Evolutionary conservation across 2,797 vertebrate genomes (phyloP).

Genomic region (Argya squamiceps): DNA sequence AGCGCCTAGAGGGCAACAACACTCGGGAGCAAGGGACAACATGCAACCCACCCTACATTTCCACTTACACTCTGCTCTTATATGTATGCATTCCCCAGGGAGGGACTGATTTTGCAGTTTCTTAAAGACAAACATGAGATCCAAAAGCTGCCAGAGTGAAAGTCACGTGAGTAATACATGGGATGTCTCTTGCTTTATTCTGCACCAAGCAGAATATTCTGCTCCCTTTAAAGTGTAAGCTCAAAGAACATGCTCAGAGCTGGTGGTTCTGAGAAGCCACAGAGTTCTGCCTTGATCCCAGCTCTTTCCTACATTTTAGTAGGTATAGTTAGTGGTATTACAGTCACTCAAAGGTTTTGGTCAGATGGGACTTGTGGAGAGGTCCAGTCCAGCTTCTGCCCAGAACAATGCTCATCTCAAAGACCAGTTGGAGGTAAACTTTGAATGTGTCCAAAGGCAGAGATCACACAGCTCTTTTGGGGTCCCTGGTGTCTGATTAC

Average conservation of each 20-base stretch:
- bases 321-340: background rate
- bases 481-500: background rate
- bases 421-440: background rate
- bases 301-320: background rate
- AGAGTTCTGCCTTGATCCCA: background rate
- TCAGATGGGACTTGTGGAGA: background rate
- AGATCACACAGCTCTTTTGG: background rate
- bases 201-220: background rate
- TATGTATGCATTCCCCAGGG: background rate
- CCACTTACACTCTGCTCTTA: background rate
- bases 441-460: background rate
- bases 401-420: background rate
- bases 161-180: background rate
- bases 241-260: background rate
- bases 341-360: background rate
- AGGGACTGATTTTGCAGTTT: background rate
- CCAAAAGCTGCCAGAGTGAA: background rate
- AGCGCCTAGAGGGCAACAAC: background rate
- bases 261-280: background rate
- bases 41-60: background rate
- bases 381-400: background rate
- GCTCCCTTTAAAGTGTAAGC: background rate
- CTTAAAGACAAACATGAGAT: background rate
- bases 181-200: background rate
- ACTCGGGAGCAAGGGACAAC: background rate